Evolutionary conservation across 2,797 vertebrate species (phyloP).

Genomic region (Huso huso): DNA sequence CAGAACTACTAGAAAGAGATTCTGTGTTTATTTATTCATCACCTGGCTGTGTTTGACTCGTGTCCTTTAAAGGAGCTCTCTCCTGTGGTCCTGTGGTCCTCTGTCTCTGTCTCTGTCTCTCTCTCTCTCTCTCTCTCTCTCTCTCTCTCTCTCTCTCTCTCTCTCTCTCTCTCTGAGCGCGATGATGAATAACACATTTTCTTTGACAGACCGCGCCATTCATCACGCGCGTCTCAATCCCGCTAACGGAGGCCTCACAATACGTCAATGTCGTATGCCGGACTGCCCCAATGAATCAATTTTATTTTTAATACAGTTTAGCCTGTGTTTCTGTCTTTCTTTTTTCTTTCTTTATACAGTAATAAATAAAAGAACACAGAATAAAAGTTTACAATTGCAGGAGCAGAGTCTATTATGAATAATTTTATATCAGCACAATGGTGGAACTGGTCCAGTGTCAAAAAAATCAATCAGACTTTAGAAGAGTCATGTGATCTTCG

Average conservation of each 20-base stretch:
- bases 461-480: too few species aligned
- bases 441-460: too few species aligned
- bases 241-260: constrained; percentile 47
- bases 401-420: neutral
- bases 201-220: constrained; percentile 61
- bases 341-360: neutral
- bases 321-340: constrained; percentile 20
- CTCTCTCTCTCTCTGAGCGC: constrained; percentile 1
- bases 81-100: constrained; percentile 17
- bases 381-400: too few species aligned
- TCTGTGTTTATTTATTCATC: neutral
- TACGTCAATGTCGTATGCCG: constrained; percentile 59
- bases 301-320: constrained; percentile 52
- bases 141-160: too few species aligned
- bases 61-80: constrained; percentile 1
- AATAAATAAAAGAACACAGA: too few species aligned
- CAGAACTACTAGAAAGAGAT: neutral
- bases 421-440: too few species aligned
- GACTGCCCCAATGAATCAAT: constrained; percentile 56
- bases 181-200: constrained; percentile 63
- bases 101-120: neutral
- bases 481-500: too few species aligned
- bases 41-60: neutral
- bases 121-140: neutral
- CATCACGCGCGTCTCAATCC: constrained; percentile 60